Evolutionary conservation across 2,797 vertebrate genomes (phyloP).

Genomic region (Coranthus polyacanthus): DNA sequence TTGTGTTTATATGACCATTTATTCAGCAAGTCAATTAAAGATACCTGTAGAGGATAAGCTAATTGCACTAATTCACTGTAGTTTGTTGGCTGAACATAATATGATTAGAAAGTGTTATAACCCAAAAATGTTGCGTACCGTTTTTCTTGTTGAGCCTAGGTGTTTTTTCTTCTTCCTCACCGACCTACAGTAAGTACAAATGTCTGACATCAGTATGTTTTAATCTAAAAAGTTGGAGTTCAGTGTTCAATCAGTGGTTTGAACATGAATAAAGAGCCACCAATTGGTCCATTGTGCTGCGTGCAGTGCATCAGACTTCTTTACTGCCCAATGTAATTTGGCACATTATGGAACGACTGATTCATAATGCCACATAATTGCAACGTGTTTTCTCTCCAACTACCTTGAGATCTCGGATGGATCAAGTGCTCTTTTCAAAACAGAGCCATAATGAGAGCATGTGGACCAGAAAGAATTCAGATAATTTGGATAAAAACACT

Average conservation of each 20-base stretch:
- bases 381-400: slow-evolving; percentile 23
- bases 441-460: slow-evolving; percentile 24
- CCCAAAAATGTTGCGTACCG: too few species aligned
- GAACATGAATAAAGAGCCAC: slow-evolving; percentile 7
- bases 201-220: too few species aligned
- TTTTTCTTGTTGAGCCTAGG: too few species aligned
- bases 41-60: too few species aligned
- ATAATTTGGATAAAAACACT: slow-evolving; percentile 19
- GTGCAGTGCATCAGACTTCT: slow-evolving; percentile 7
- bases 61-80: too few species aligned
- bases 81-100: too few species aligned
- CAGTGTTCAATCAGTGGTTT: slow-evolving; percentile 1
- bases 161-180: too few species aligned
- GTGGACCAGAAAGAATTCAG: slow-evolving; percentile 25
- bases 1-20: too few species aligned
- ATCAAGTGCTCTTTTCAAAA: slow-evolving; percentile 43
- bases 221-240: not conserved
- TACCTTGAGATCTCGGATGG: slow-evolving; percentile 22
- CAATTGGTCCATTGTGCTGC: slow-evolving; percentile 1
- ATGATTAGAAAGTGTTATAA: too few species aligned
- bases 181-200: too few species aligned
- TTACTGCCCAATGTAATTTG: slow-evolving; percentile 30
- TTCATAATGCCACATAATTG: slow-evolving; percentile 63
- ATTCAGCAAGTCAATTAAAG: too few species aligned
- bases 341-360: slow-evolving; percentile 38